phyloP scores from a whole-genome alignment of 2,113 vertebrate genomes.

The Dissostichus mawsoni region DNA sequence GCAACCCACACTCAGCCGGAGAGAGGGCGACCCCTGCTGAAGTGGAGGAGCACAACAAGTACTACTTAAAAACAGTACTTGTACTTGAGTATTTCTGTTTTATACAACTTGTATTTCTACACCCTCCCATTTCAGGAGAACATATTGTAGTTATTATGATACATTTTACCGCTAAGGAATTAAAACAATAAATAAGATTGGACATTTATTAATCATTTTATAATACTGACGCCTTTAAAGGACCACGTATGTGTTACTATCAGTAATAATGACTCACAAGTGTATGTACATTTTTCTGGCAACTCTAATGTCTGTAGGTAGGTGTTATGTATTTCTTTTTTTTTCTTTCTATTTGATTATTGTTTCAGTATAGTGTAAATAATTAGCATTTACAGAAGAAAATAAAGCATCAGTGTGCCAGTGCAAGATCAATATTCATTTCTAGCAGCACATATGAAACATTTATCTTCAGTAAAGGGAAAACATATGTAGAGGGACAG shows the following conservation, averaged over 20 bases:
- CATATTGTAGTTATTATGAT: background rate
- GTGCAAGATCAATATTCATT: background rate
- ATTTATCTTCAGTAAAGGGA: no score
- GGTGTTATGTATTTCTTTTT: background rate
- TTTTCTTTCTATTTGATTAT: no score
- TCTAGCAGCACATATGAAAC: background rate
- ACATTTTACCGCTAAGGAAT: background rate
- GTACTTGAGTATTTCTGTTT: background rate
- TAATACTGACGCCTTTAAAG: background rate
- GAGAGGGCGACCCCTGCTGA: constrained; percentile 63
- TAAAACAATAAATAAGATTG: background rate
- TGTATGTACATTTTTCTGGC: background rate
- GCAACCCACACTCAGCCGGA: background rate
- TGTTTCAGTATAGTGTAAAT: no score
- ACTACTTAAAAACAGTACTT: background rate
- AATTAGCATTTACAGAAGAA: background rate
- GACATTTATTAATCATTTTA: background rate
- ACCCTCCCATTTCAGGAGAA: background rate
- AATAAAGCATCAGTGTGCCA: background rate
- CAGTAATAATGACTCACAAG: no score
- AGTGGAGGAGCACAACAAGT: constrained; percentile 32
- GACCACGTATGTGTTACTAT: background rate
- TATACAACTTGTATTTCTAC: background rate
- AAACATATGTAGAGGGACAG: no score
- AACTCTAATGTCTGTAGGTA: background rate